Conservation (phyloP, 2,888 invertebrate species). For the Quadriops clusia region DNA sequence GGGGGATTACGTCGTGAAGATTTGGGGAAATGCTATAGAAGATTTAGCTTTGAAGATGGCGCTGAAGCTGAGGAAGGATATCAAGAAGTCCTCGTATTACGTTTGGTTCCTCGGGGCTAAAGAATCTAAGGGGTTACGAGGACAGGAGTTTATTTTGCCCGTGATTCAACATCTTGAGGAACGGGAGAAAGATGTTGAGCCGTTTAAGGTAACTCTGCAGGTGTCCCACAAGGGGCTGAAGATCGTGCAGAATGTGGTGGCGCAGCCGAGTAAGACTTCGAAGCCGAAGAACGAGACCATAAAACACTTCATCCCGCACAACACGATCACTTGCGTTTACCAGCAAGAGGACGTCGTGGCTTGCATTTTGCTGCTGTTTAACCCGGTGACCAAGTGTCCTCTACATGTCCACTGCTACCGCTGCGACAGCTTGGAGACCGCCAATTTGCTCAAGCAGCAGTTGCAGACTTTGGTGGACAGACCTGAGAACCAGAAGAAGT, state of each 20-base stretch:
- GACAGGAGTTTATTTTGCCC: slow-evolving; percentile 74
- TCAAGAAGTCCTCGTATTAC: slow-evolving; percentile 84
- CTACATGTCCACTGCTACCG: slow-evolving; percentile 92
- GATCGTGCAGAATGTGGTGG: slow-evolving; percentile 65
- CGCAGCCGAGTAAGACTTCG: slow-evolving; percentile 26
- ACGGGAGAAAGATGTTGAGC: slow-evolving; percentile 73
- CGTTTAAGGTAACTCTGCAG: slow-evolving; percentile 84
- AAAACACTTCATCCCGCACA: slow-evolving; percentile 89
- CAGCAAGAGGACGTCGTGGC: slow-evolving; percentile 89
- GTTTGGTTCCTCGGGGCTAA: slow-evolving; percentile 93
- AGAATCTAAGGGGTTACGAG: slow-evolving; percentile 80
- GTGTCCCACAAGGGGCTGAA: slow-evolving; percentile 87
- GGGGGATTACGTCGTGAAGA: too few relatives aligned
- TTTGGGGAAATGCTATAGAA: too few relatives aligned
- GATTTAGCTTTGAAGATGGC: too few relatives aligned
- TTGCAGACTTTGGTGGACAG: slow-evolving; percentile 69
- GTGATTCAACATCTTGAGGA: slow-evolving; percentile 75
- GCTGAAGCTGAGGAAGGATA: slow-evolving; percentile 69
- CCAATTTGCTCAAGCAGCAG: slow-evolving; percentile 74
- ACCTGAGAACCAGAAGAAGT: slow-evolving; percentile 77
- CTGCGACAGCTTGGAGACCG: slow-evolving; percentile 90
- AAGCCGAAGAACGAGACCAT: slow-evolving; percentile 51
- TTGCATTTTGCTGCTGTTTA: slow-evolving; percentile 83
- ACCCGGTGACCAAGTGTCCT: slow-evolving; percentile 88
- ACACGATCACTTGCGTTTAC: slow-evolving; percentile 83